phyloP scores from a whole-genome alignment of 2,797 vertebrate genomes.

The Danio albolineatus region DNA sequence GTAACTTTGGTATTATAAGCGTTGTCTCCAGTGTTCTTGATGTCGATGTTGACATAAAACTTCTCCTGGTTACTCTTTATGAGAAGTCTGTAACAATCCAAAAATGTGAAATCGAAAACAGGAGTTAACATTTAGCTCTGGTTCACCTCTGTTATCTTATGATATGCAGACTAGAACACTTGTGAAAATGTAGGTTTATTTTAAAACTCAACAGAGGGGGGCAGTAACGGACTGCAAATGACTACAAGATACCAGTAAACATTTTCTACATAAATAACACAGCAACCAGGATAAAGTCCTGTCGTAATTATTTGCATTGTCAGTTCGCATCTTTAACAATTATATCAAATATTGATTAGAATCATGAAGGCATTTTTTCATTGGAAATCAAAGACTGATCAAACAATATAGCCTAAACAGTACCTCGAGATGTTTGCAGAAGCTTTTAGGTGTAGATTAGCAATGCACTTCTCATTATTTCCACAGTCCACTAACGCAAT shows the following conservation, averaged over 20 bases:
- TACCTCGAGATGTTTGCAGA: conserved; percentile 79
- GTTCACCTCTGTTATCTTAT: neutral
- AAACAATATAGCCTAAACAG: conserved; percentile 3
- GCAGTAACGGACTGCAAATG: conserved; percentile 19
- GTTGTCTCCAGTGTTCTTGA: conserved; percentile 89
- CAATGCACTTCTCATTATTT: conserved; percentile 85
- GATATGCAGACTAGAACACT: neutral
- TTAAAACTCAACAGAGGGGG: conserved; percentile 38
- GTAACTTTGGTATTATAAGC: conserved; percentile 93
- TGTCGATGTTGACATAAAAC: conserved; percentile 80
- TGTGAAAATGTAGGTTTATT: too few relatives aligned
- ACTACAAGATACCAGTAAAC: neutral
- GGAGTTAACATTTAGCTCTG: neutral
- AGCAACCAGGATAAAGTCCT: neutral
- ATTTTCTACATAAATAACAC: neutral
- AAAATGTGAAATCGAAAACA: neutral
- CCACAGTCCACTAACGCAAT: conserved; percentile 90
- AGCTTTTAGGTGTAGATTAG: conserved; percentile 86
- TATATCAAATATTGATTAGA: neutral
- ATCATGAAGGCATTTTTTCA: neutral
- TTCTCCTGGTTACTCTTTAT: conserved; percentile 85
- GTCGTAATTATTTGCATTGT: neutral
- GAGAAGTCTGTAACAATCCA: conserved; percentile 72
- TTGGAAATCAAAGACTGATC: too few relatives aligned
- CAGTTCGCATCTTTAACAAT: neutral